Conservation (phyloP, 2,113 vertebrate species). For the Alces alces region DNA sequence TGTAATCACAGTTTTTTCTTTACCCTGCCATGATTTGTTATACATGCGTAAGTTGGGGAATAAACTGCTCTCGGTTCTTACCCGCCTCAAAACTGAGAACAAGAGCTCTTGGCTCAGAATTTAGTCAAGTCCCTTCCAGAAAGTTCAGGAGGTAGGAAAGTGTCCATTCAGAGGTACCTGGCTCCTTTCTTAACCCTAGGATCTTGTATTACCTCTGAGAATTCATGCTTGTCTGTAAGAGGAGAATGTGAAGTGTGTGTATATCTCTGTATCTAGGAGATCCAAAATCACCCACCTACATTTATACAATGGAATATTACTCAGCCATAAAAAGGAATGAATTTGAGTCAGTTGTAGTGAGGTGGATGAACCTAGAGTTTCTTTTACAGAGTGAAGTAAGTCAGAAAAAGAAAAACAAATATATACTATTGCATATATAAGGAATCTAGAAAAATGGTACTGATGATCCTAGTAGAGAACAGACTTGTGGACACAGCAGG, state of each 20-base stretch:
- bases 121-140: slow-evolving; percentile 6
- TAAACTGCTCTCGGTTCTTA: not conserved
- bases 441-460: not conserved
- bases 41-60: not conserved
- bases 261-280: not conserved
- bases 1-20: not conserved
- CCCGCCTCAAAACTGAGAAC: not conserved
- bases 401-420: not conserved
- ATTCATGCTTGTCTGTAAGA: not conserved
- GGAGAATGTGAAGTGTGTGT: not conserved
- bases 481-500: not conserved
- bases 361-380: not conserved
- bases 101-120: not conserved
- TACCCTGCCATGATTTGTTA: not conserved
- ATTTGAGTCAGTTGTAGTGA: not conserved
- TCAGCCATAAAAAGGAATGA: not conserved
- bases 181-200: not conserved
- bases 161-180: not conserved
- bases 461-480: not conserved
- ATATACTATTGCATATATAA: not conserved
- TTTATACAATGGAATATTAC: not conserved
- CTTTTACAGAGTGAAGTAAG: not conserved
- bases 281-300: not conserved
- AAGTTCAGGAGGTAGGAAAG: not conserved
- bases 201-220: not conserved